A percentile compares a stretch with the other conserved stretches of the same genome.
Evolutionary conservation across 1,140 invertebrate species (phyloP).

Genomic region (Rhopalosiphum padi): DNA sequence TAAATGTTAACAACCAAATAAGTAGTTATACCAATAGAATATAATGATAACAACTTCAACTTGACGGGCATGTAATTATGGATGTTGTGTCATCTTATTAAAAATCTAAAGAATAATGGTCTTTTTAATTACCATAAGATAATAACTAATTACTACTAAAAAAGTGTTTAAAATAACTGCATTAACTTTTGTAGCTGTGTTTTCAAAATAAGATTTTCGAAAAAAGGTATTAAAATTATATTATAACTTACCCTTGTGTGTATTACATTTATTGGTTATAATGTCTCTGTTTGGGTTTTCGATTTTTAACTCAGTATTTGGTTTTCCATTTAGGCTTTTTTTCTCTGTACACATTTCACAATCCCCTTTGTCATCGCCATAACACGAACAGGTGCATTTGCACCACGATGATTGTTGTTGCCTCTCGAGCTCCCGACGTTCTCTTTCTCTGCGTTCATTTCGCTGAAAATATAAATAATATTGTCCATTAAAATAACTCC

Average conservation of each 20-base stretch:
- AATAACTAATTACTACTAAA: not conserved
- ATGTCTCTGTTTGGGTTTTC: constrained; percentile 29
- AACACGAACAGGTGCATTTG: constrained; percentile 49
- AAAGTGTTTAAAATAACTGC: not conserved
- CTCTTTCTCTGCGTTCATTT: constrained; percentile 84
- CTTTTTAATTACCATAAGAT: not conserved
- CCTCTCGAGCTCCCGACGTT: constrained; percentile 82
- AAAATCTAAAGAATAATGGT: not conserved
- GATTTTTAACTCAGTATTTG: constrained; percentile 26
- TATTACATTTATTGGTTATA: constrained; percentile 54
- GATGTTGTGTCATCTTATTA: not conserved
- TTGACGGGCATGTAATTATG: not conserved
- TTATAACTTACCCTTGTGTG: constrained; percentile 60
- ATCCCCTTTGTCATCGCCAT: constrained; percentile 34
- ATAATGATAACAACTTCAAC: not conserved
- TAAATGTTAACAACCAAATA: not conserved
- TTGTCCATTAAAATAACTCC: not conserved
- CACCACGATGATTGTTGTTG: constrained; percentile 61
- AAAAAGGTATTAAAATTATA: not conserved
- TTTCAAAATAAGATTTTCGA: not conserved
- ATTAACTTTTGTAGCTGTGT: not conserved
- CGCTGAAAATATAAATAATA: constrained; percentile 66
- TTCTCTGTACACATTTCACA: constrained; percentile 13
- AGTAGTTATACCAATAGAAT: not conserved
- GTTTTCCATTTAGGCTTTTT: constrained; percentile 31